Conservation (phyloP, 2,888 invertebrate genomes). For the Dione vanillae region DNA sequence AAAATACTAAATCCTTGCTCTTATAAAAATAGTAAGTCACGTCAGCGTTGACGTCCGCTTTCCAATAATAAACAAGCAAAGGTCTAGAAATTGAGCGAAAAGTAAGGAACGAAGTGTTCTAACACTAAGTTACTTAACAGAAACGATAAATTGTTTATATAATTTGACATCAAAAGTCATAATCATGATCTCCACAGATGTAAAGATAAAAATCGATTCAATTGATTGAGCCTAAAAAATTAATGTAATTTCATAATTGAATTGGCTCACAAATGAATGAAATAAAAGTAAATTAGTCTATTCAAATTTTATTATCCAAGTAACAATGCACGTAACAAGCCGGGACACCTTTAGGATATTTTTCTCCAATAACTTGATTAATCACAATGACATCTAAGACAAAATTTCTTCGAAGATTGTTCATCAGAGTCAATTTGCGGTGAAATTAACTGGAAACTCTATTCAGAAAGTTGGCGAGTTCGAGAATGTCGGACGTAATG, state of each 20-base stretch:
- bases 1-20: too few species aligned
- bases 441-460: conserved; percentile 70
- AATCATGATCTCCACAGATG: too few species aligned
- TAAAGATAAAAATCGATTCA: too few species aligned
- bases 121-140: too few species aligned
- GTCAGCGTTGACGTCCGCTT: too few species aligned
- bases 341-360: conserved; percentile 11
- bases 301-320: conserved; percentile 2
- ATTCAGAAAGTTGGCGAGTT: conserved; percentile 71
- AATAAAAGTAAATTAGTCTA: neutral
- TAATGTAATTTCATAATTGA: too few species aligned
- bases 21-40: neutral
- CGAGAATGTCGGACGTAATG: conserved; percentile 66
- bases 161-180: too few species aligned
- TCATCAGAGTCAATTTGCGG: conserved; percentile 62
- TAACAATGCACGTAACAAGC: conserved; percentile 5
- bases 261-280: neutral
- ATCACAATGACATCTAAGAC: conserved; percentile 34
- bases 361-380: conserved; percentile 31
- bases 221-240: too few species aligned
- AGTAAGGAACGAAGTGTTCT: too few species aligned
- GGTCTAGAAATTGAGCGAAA: too few species aligned
- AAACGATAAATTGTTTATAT: too few species aligned
- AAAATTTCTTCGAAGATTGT: conserved; percentile 40
- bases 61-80: too few species aligned